Base-by-base conservation (phyloP, 1,140 invertebrate species). In the Sinonovacula constricta region DNA sequence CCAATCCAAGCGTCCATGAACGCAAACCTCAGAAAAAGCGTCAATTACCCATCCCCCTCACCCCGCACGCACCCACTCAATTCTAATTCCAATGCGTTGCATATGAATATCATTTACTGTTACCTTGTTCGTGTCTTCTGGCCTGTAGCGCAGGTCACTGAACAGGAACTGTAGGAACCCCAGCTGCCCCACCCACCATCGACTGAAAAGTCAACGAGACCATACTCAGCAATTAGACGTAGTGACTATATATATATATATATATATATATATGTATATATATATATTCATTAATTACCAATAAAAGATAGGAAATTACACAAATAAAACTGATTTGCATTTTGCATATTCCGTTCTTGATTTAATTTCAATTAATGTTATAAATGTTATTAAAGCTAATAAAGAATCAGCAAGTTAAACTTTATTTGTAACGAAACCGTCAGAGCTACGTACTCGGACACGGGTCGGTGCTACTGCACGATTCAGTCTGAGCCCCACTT, bases 161-260 rank as follows among this genome's bases (percentile, higher is more conserved):
- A 87, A 60, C 86, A 87, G 3, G 51, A 22, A 1, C 60, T 54
- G 82, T 82, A 88, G 1, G 71, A 49, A 2, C 71, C 68, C 88
- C 88, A 89, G 14, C 28, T 22, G 14, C 81, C 81, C 86, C 86
- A 89, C 0, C 75, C 72, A 7, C 88, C 88, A 79, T 89, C 79
- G 28, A 89, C 87, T 88, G 62, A 15, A 67, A 57, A 59, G n/a
- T 31, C 1, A 24, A 36, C 33, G n/a, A 1, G 7, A n/a, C 7
- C 22, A 67, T 24, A 14, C 24, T 49, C 7, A 3, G 10, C 7
- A 18, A 18, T 24, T 26, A 22, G 12, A 3, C 3, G 3, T n/a
- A 10, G 22, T 3, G 24, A 15, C 18, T 3, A 36, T 10, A 3
- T 10, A 3, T 36, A 65, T 26, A 5, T 34, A 2, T 36, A 24